A percentile compares a stretch with the other conserved stretches of the same genome.
phyloP scores from a whole-genome alignment of 2,797 vertebrate genomes.

The Nasua narica region DNA sequence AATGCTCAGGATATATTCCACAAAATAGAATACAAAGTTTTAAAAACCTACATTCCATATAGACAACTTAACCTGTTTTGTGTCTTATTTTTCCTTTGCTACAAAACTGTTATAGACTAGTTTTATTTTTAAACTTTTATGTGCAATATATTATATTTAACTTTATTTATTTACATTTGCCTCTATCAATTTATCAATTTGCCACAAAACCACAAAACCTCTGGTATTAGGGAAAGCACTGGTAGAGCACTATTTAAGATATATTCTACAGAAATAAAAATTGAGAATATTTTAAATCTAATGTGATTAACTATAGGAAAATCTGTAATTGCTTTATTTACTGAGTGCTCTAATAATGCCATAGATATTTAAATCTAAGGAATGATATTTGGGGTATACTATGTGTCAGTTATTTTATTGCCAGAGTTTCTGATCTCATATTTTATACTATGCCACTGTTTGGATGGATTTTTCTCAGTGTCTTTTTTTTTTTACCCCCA shows the following conservation, averaged over 20 bases:
- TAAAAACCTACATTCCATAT: not conserved
- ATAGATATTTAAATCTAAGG: slow-evolving; percentile 39
- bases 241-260: not conserved
- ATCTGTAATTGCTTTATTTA: slow-evolving; percentile 34
- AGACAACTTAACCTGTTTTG: not conserved
- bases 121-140: slow-evolving; percentile 2
- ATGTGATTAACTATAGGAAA: slow-evolving; percentile 4
- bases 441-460: not conserved
- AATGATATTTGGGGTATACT: not conserved
- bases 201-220: not conserved
- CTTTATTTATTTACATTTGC: slow-evolving; percentile 46
- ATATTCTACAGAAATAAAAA: slow-evolving; percentile 25
- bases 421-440: not conserved
- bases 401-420: slow-evolving; percentile 29
- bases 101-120: not conserved
- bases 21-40: not conserved
- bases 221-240: not conserved
- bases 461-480: not conserved
- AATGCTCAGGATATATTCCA: not conserved
- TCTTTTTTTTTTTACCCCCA: not conserved
- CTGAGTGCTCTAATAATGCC: not conserved
- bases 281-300: slow-evolving; percentile 27
- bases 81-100: not conserved
- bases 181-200: not conserved
- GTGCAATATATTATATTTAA: not conserved